A percentile compares a stretch with the other conserved stretches of the same genome.
These are phyloP conservation scores for Anorthoa munda DNA, from an alignment of 2,888 invertebrate genomes.

Conservation along the genomic window DNA sequence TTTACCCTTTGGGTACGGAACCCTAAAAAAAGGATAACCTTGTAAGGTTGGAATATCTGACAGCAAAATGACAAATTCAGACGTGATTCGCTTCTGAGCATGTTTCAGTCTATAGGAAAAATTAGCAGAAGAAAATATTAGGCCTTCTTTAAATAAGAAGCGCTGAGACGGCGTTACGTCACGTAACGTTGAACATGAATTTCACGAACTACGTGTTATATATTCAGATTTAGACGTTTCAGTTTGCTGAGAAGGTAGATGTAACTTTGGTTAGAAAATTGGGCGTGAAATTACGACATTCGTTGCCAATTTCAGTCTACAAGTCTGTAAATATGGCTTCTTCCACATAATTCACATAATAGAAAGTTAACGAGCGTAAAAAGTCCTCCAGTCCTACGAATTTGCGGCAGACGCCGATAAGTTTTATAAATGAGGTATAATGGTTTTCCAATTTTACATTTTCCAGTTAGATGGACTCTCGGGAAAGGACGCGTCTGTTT, in stretches of 20 bases:
- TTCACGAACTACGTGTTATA: constrained; percentile 6
- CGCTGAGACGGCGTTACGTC: constrained; percentile 8
- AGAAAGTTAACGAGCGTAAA: constrained; percentile 58
- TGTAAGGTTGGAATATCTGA: constrained; percentile 11
- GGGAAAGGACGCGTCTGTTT: constrained; percentile 67
- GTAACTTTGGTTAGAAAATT: constrained; percentile 30
- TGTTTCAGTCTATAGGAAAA: constrained; percentile 15
- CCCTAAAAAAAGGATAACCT: constrained; percentile 23
- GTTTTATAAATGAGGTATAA: constrained; percentile 58
- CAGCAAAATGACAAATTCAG: constrained; percentile 22
- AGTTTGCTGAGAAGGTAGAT: constrained; percentile 3
- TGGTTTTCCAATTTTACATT: constrained; percentile 67
- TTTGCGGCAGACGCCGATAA: constrained; percentile 50
- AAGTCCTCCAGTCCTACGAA: constrained; percentile 39
- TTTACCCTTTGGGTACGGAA: too few relatives aligned
- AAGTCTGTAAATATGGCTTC: constrained; percentile 15
- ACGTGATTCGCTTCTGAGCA: background rate
- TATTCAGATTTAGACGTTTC: background rate
- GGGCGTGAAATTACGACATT: constrained; percentile 16
- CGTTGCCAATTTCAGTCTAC: constrained; percentile 7
- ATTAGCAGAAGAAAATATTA: constrained; percentile 2
- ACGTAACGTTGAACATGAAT: constrained; percentile 19
- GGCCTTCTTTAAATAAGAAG: constrained; percentile 27
- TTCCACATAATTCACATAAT: constrained; percentile 46
- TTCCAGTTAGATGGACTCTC: constrained; percentile 54